phyloP scores from a whole-genome alignment of 2,888 invertebrate genomes.

The Epistrophe grossulariae region DNA sequence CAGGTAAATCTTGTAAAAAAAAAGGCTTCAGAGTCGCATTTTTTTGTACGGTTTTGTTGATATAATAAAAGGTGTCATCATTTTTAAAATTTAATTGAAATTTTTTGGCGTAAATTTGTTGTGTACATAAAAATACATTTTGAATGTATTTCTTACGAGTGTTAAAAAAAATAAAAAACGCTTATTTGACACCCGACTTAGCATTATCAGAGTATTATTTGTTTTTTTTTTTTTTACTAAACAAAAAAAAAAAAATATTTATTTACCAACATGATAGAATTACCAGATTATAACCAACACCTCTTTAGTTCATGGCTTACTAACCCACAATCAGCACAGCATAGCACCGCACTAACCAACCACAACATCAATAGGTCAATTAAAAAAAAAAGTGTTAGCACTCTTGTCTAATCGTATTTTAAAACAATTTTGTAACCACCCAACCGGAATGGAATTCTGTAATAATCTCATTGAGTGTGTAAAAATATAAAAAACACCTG shows the following conservation, averaged over 20 bases:
- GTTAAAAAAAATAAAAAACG: too few relatives aligned
- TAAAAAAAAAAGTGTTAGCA: constrained; percentile 49
- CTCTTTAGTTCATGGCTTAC: constrained; percentile 17
- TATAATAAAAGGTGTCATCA: too few relatives aligned
- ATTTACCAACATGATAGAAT: constrained; percentile 12
- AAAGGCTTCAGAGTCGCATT: too few relatives aligned
- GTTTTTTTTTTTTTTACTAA: background rate
- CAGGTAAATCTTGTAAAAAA: too few relatives aligned
- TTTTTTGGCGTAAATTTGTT: too few relatives aligned
- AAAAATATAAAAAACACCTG: constrained; percentile 53
- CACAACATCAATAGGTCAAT: constrained; percentile 61
- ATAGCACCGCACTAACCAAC: constrained; percentile 9
- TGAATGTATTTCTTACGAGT: too few relatives aligned
- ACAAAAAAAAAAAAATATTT: constrained; percentile 1
- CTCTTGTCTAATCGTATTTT: background rate
- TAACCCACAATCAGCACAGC: constrained; percentile 33
- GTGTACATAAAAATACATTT: too few relatives aligned
- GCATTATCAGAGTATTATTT: background rate
- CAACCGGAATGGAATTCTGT: constrained; percentile 70
- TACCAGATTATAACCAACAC: constrained; percentile 5
- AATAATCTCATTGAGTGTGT: constrained; percentile 28
- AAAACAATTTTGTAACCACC: constrained; percentile 27
- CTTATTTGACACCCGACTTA: background rate
- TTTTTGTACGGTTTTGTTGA: too few relatives aligned
- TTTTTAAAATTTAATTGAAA: too few relatives aligned